Evolutionary conservation across 1,140 invertebrate species (phyloP).

Genomic region (Harpegnathos saltator): DNA sequence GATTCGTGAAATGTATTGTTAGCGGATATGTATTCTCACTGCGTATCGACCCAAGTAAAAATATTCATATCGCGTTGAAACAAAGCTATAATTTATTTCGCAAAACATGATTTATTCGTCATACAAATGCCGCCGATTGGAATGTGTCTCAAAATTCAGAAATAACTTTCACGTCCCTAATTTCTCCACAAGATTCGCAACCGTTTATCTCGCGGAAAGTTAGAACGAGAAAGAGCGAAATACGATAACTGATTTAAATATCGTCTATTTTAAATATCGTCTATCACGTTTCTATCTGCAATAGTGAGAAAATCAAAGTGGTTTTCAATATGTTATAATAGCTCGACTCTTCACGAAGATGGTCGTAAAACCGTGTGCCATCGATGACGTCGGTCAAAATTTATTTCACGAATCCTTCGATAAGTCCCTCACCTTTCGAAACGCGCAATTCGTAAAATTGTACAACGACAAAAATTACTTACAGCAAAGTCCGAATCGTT

Average conservation of each 20-base stretch:
- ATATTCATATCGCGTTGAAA: background rate
- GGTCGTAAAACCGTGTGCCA: constrained; percentile 6
- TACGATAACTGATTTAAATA: background rate
- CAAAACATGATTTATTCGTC: background rate
- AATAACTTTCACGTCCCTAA: background rate
- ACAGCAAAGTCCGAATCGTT: constrained; percentile 33
- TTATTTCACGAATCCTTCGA: background rate
- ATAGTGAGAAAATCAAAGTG: constrained; percentile 34
- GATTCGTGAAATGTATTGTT: background rate
- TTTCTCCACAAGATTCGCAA: background rate
- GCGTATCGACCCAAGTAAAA: background rate
- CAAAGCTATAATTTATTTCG: background rate
- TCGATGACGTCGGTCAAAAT: constrained; percentile 5
- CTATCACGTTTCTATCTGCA: background rate
- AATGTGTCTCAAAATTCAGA: background rate
- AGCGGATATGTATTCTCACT: background rate
- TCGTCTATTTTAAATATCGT: background rate
- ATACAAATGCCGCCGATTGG: background rate
- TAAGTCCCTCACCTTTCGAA: background rate
- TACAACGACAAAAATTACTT: constrained; percentile 44
- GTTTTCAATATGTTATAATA: constrained; percentile 6
- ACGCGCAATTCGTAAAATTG: background rate
- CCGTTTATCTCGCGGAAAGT: background rate
- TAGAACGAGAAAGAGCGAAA: background rate
- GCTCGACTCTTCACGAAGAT: background rate